Conservation (phyloP, 2,797 vertebrate genomes). For the Buceros bicornis region DNA sequence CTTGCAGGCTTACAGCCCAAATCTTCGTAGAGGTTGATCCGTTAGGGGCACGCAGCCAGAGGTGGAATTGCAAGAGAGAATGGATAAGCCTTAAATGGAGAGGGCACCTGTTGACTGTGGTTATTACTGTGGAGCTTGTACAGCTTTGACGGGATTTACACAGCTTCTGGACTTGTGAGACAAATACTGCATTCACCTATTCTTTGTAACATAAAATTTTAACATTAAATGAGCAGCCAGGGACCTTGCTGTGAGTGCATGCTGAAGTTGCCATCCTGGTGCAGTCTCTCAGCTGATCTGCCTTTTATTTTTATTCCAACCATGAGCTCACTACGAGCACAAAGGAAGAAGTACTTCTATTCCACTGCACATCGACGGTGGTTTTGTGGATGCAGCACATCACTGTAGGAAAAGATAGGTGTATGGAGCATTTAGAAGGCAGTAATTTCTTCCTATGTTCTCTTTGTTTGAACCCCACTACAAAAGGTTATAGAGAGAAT, state of each 20-base stretch:
- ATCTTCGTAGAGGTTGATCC: neutral
- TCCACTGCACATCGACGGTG: neutral
- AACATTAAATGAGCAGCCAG: neutral
- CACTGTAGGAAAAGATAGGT: neutral
- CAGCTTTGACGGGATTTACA: neutral
- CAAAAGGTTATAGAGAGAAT: constrained; percentile 31
- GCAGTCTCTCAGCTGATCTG: neutral
- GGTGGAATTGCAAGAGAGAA: neutral
- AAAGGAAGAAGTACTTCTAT: neutral
- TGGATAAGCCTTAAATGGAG: neutral
- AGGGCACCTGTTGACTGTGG: accelerated
- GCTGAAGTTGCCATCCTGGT: neutral
- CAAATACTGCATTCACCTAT: neutral
- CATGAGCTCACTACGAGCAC: neutral
- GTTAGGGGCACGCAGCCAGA: neutral
- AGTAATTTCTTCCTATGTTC: neutral
- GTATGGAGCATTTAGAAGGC: neutral
- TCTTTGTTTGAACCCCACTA: neutral
- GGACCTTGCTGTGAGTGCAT: neutral
- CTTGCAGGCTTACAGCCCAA: neutral
- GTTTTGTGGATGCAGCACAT: neutral
- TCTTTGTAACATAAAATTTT: neutral
- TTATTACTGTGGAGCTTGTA: neutral
- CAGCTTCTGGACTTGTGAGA: neutral
- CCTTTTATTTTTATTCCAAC: neutral